Evolutionary conservation across 1,140 invertebrate genomes (phyloP).

Genomic region (Hestina assimilis): DNA sequence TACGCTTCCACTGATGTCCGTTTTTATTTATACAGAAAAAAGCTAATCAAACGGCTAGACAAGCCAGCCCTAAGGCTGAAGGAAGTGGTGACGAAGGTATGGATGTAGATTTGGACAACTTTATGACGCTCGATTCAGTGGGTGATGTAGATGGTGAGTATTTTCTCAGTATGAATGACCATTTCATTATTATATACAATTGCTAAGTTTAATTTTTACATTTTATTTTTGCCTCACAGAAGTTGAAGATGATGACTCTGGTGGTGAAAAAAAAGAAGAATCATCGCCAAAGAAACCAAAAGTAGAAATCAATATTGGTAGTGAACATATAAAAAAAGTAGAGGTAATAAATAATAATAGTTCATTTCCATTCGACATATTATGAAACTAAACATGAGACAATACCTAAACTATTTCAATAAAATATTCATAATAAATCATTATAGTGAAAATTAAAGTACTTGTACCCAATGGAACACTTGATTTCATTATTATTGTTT

Average conservation of each 20-base stretch:
- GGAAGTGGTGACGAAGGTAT: slow-evolving; percentile 84
- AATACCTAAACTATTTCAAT: too few species aligned
- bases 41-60: slow-evolving; percentile 58
- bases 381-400: too few species aligned
- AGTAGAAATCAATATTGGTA: slow-evolving; percentile 86
- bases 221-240: slow-evolving; percentile 38
- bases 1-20: too few species aligned
- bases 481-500: too few species aligned
- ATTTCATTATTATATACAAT: not conserved
- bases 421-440: too few species aligned
- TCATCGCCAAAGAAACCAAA: slow-evolving; percentile 78
- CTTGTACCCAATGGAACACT: too few species aligned
- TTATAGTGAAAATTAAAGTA: too few species aligned
- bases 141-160: slow-evolving; percentile 87
- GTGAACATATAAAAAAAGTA: slow-evolving; percentile 86
- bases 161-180: too few species aligned
- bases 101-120: slow-evolving; percentile 88
- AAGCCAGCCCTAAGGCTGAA: slow-evolving; percentile 70
- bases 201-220: not conserved
- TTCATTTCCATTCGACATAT: too few species aligned
- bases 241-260: slow-evolving; percentile 82
- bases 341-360: slow-evolving; percentile 72
- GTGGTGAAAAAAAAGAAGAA: slow-evolving; percentile 79
- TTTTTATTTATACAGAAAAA: slow-evolving; percentile 77
- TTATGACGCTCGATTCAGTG: slow-evolving; percentile 90